Evolutionary conservation across 2,888 invertebrate species (phyloP), one percentile per base, ranked within the genome.

Genomic region (Oxyteleia sp.): DNA sequence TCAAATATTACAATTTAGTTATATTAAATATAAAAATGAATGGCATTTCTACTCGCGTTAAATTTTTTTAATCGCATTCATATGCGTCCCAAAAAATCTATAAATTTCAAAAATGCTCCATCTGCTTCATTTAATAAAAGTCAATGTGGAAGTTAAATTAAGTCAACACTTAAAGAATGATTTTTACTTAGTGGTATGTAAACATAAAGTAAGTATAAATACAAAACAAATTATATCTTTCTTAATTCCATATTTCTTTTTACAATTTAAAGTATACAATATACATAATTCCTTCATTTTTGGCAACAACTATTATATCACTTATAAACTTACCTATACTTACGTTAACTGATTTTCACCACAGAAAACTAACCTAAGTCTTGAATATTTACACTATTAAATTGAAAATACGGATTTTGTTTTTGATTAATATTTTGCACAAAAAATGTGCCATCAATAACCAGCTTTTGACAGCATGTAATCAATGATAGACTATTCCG

Each of bases 1-100:
- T 23, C 23, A 5, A 53, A 15, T 53, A 29, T 15, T 53, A n/a
- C n/a, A n/a, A n/a, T n/a, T n/a, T n/a, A n/a, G n/a, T n/a, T 55
- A 16, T 55, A 55, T 35, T 55, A 8, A 5, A 13, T 35, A 41
- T 26, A 45, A 61, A 59, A 59, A 35, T 45, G 11, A 61, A 61
- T 45, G 45, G 29, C 45, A 61, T 29, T 61, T 23, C 26, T 59
- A 59, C 59, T 11, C 32, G n/a, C 0, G 18, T 8, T 41, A 38
- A 41, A 59, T 41, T 41, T 41, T 5, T 59, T 11, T 59, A 59
- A 59, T 41, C 43, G 59, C 59, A 59, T 59, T 38, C 20, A 3
- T 38, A 43, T 10, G 7, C 1, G 11, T 10, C 1, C 10, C 5
- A 8, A 32, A 32, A 32, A 32, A 10, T 32, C 3, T 7, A 32